A percentile compares a stretch with the other conserved stretches of the same genome.
Conservation (phyloP, 2,797 vertebrate species). For the Pantherophis vulpinus region DNA sequence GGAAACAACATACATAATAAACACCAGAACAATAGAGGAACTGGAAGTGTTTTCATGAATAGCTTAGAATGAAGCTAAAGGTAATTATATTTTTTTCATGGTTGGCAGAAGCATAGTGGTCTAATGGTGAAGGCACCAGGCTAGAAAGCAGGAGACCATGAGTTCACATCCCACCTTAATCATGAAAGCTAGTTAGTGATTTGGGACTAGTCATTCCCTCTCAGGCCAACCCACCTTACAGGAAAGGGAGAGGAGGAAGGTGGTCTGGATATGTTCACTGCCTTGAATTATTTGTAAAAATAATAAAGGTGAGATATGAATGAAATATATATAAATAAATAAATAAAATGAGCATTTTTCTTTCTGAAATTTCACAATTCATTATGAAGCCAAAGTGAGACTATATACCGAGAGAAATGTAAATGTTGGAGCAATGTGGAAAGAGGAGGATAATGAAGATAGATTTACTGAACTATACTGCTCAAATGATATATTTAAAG, state of each 20-base stretch:
- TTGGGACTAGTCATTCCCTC: not conserved
- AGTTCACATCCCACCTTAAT: not conserved
- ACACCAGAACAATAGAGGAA: not conserved
- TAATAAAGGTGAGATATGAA: not conserved
- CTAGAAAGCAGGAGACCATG: not conserved
- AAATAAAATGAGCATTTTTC: not conserved
- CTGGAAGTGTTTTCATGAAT: not conserved
- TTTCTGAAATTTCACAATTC: not conserved
- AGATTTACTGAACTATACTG: not conserved
- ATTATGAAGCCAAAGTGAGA: not conserved
- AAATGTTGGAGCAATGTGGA: not conserved
- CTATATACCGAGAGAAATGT: not conserved
- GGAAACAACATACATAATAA: not conserved
- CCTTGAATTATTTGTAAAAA: not conserved
- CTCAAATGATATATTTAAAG: not conserved
- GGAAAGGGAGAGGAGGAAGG: not conserved
- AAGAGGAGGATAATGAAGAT: constrained; percentile 5
- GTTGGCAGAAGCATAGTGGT: not conserved
- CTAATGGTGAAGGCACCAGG: not conserved
- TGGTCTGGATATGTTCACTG: not conserved
- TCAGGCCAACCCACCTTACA: not conserved
- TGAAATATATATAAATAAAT: not conserved
- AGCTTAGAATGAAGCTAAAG: not conserved
- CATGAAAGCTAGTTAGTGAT: not conserved
- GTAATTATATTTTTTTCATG: not conserved